Evolutionary conservation across 1,140 invertebrate species (phyloP), one percentile per base, ranked within the genome.

Genomic region (Bombus waltoni): DNA sequence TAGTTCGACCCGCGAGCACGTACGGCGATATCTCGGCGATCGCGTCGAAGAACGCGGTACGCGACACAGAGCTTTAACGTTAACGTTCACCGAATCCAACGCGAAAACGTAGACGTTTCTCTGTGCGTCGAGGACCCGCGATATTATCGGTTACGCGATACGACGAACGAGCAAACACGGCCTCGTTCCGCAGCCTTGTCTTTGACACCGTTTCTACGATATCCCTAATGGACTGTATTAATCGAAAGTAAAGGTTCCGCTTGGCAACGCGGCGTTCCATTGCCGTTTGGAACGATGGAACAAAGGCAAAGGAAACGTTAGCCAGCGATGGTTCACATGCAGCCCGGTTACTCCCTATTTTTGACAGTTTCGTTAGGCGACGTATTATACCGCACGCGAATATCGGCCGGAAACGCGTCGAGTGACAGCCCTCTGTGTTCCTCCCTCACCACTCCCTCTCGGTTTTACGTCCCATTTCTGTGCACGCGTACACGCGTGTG

Each of bases 311-410:
- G 72, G 71, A 44, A 66, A 77, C 83, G 65, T 42, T 73, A 53
- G 62, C 57, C 81, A 76, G 59, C 82, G 62, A 57, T 40, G 65
- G 57, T 77, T 77, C 62, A n/a, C 47, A 53, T 53, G 18, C 57
- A 22, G 53, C 44, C 32, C 32, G 32, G 47, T 42, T 57, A 18
- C n/a, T 38, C 74, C n/a, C 65, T 62, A 65, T 62, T 87, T 90
- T 88, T 84, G 83, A 89, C 80, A 86, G 83, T 80, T 76, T 82
- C 75, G 79, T 78, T 85, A 59, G 47, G 78, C 75, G 42, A 59
- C 32, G 88, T 79, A 89, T 89, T 81, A 81, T 18, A 70, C 38
- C 65, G 42, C 73, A 59, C 75, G 78, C 79, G 75, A 86, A 65
- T 59, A 72, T 76, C 70, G 66, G 62, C 42, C 53, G 71, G 80